These are phyloP conservation scores for Temnopleurus reevesii DNA, from an alignment of 53 echinoderm and acorn worm species.

Conservation along the genomic window DNA sequence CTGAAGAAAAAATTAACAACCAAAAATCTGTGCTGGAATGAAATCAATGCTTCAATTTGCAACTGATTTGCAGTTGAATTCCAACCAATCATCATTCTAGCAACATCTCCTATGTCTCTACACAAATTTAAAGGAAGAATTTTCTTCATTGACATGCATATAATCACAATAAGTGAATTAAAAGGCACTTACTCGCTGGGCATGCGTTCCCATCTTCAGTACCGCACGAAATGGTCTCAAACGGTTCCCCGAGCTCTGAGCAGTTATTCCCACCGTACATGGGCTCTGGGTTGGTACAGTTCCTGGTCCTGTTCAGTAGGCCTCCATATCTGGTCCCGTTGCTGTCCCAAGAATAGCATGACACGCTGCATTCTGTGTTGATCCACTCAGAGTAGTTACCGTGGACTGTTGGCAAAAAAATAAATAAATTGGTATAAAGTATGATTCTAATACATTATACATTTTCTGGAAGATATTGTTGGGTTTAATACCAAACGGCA, in stretches of 20 bases:
- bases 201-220: constrained; percentile 81
- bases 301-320: constrained; percentile 63
- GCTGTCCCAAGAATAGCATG: constrained; percentile 76
- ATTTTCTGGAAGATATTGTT: too few species aligned
- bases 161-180: neutral
- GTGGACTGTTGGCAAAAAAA: constrained; percentile 48
- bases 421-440: neutral
- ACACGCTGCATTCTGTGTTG: constrained; percentile 69
- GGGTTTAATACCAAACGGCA: too few species aligned
- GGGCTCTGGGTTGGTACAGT: constrained; percentile 70
- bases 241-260: constrained; percentile 44
- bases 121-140: too few species aligned
- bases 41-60: too few species aligned
- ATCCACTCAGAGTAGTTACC: constrained; percentile 75
- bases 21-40: too few species aligned
- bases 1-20: too few species aligned
- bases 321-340: constrained; percentile 68
- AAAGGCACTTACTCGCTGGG: constrained; percentile 69
- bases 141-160: too few species aligned
- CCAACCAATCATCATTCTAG: too few species aligned
- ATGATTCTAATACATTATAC: too few species aligned
- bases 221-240: constrained; percentile 69
- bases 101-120: too few species aligned
- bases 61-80: too few species aligned
- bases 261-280: constrained; percentile 68